Evolutionary conservation across 2,888 invertebrate genomes (phyloP), one percentile per base, ranked within the genome.

Genomic region (Macrostomum cliftonense): DNA sequence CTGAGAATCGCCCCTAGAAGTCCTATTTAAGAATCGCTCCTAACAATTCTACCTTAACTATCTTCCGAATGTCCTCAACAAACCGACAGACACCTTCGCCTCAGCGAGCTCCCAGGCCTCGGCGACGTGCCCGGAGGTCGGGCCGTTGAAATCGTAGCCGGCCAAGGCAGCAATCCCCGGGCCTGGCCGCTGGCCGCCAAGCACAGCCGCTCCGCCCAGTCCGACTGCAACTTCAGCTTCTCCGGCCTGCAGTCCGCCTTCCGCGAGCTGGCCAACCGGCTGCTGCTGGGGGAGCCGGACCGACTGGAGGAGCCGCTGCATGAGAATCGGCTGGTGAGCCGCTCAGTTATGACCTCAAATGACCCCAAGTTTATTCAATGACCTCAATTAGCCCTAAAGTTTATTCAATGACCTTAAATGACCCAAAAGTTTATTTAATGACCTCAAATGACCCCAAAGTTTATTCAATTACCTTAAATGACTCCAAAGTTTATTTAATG

Each of bases 171-270:
- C 13, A 36, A 82, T 67, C 75, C 77, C 0, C 75, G 79, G 0
- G 28, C 28, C 9, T 28, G 28, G 28, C 28, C 28, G 28, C 28
- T 28, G 28, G 4, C 28, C 28, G 28, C 5, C 28, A 28, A 9
- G 5, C 60, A 76, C 42, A 61, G 74, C 1, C 68, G 87, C 65
- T 16, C 52, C 2, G 74, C 67, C 54, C 72, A 77, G 49, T 77
- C 75, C 61, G 79, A 87, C 65, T 93, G 93, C 64, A 81, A 84
- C 69, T 93, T 93, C 64, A 88, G 87, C 69, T 84, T 89, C 67
- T 75, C 85, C 55, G 91, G 91, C 1, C 45, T 67, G 11, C 59
- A 61, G 42, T 28, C 28, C 9, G 28, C 28, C 5, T 37, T 28
- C 13, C 43, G 21, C 7, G n/a, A 47, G 37, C 38, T 39, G 42